These are phyloP conservation scores for Phania funesta DNA, from an alignment of 2,888 invertebrate species.

Conservation along the genomic window DNA sequence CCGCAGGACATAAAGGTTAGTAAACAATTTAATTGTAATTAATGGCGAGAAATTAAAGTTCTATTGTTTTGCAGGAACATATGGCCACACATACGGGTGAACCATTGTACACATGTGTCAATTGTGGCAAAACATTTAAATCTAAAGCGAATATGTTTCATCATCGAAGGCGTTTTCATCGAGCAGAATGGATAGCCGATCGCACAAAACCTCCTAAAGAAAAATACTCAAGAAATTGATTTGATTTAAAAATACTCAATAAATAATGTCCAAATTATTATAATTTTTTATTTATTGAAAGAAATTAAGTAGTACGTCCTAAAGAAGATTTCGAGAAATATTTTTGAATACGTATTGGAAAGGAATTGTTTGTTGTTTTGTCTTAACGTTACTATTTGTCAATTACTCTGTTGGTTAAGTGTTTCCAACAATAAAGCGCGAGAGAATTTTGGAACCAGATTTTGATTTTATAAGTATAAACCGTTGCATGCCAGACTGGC, in stretches of 20 bases:
- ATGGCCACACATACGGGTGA: slow-evolving; percentile 77
- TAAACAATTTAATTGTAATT: neutral
- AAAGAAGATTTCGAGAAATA: too few species aligned
- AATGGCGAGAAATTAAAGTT: neutral
- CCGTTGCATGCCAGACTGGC: too few species aligned
- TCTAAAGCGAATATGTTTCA: slow-evolving; percentile 77
- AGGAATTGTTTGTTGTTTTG: too few species aligned
- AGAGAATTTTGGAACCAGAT: too few species aligned
- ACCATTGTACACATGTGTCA: slow-evolving; percentile 75
- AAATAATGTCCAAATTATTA: neutral
- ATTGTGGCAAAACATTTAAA: slow-evolving; percentile 76
- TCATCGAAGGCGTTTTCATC: slow-evolving; percentile 76
- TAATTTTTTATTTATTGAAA: neutral
- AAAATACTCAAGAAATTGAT: slow-evolving; percentile 56
- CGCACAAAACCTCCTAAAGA: slow-evolving; percentile 58
- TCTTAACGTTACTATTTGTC: too few species aligned
- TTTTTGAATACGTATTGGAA: too few species aligned
- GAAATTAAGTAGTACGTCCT: too few species aligned
- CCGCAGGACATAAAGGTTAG: slow-evolving; percentile 65
- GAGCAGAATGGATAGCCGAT: slow-evolving; percentile 76
- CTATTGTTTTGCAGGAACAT: slow-evolving; percentile 73
- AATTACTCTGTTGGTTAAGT: too few species aligned
- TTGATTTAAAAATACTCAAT: neutral
- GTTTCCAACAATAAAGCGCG: too few species aligned
- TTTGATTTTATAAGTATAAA: too few species aligned